Base-by-base conservation (phyloP, 2,113 vertebrate species). In the Halichoeres trimaculatus region DNA sequence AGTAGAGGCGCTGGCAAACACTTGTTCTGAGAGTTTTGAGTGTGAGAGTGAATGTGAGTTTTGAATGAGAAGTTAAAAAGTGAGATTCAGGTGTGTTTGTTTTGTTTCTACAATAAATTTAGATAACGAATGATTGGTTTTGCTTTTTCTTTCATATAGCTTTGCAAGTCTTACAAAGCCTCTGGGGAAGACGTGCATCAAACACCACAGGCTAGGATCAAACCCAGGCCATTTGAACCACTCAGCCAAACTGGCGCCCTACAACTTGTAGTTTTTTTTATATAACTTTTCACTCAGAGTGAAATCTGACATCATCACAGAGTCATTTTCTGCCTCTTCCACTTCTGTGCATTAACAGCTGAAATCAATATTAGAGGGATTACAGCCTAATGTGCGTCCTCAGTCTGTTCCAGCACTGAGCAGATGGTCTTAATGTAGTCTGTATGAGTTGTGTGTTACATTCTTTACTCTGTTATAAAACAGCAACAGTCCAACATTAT, bases 1-100 rank as follows among this genome's bases (percentile, higher is more conserved):
- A 96, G 93, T 95, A 67, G 54, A 23, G 13, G 2, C 4, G 11
- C 20, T 51, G 20, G 1, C 16, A 10, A 5, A 10, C 20, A 16
- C n/a, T 10, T 4, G 17, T 10, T 8, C 5, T n/a, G n/a, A n/a
- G 1, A 17, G 43, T 45, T 56, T 35, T 36, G 53, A 41, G 36
- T 52, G 8, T 40, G n/a, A 57, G 60, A 51, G 7, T 0, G 57
- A 70, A 26, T 71, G 67, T 34, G 34, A 41, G 54, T 8, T 16
- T 61, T 64, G 43, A 36, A 8, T 24, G 26, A n/a, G 23, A 10
- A 3, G 35, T 12, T 63, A 8, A 41, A 70, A 20, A 26, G 5
- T 7, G 19, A n/a, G 10, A 36, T 17, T 55, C 19, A 13, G 53
- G 20, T 58, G 6, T 72, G 53, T 75, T 38, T 70, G 41, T 9